Conservation (phyloP, 37 sponge, comb jelly and placozoan genomes). For the Beroe ovata region DNA sequence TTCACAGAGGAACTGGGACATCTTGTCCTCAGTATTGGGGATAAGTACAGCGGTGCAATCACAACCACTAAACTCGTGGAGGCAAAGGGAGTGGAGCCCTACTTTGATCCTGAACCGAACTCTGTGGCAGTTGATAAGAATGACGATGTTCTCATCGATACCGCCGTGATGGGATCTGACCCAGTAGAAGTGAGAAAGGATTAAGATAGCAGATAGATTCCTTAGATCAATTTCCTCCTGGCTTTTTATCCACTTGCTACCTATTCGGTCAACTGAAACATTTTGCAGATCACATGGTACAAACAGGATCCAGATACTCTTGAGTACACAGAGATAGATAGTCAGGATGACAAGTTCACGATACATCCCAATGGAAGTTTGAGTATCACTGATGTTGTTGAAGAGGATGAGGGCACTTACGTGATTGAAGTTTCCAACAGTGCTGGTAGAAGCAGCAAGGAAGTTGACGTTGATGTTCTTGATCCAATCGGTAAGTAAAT, state of each 20-base stretch:
- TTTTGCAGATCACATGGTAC: neutral
- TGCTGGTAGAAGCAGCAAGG: neutral
- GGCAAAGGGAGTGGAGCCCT: neutral
- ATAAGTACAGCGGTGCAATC: neutral
- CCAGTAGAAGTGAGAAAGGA: neutral
- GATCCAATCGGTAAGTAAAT: neutral
- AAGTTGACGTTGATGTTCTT: neutral
- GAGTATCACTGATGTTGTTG: neutral
- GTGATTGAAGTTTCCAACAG: slow-evolving; percentile 1
- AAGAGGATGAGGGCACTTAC: slow-evolving; percentile 28
- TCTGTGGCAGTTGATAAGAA: neutral
- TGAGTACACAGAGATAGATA: neutral
- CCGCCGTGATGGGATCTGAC: neutral
- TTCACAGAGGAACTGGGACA: neutral
- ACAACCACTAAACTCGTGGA: neutral
- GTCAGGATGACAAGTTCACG: neutral
- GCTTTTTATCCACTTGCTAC: too few relatives aligned
- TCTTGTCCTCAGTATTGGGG: neutral
- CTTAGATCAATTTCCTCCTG: too few relatives aligned
- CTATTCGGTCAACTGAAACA: too few relatives aligned
- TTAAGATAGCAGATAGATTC: too few relatives aligned
- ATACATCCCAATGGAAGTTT: slow-evolving; percentile 13
- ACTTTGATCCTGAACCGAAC: slow-evolving; percentile 13
- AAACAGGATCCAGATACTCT: neutral
- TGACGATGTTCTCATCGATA: neutral